These are phyloP conservation scores for Albula glossodonta DNA, from an alignment of 2,113 vertebrate genomes.

Conservation along the genomic window DNA sequence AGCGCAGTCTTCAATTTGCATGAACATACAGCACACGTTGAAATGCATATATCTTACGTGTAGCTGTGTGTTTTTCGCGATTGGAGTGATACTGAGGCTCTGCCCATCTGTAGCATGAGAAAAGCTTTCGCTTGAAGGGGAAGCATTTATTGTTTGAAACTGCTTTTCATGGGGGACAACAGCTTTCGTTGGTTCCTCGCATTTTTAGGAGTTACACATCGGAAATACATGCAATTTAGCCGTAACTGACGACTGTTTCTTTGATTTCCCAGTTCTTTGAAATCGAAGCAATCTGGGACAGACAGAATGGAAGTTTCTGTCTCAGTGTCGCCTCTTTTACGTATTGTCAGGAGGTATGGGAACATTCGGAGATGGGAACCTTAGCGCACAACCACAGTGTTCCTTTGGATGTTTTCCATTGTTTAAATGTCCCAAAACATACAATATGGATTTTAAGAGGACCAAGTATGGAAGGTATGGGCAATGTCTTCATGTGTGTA, in stretches of 20 bases:
- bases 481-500: neutral
- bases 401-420: conserved; percentile 7
- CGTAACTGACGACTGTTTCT: neutral
- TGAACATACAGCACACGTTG: neutral
- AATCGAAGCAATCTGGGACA: neutral
- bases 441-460: conserved; percentile 15
- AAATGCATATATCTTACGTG: neutral
- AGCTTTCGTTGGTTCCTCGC: neutral
- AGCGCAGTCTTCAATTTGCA: neutral
- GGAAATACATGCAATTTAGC: neutral
- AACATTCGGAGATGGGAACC: neutral
- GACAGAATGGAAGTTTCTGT: neutral
- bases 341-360: conserved; percentile 8
- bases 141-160: neutral
- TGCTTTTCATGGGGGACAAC: neutral
- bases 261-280: neutral
- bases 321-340: conserved; percentile 15
- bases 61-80: conserved; percentile 2
- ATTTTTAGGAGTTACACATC: neutral
- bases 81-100: conserved; percentile 15
- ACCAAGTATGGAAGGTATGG: conserved; percentile 6
- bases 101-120: conserved; percentile 16
- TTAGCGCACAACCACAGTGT: neutral
- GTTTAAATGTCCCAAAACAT: neutral
- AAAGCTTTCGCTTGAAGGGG: neutral